Evolutionary conservation across 2,888 invertebrate species (phyloP).

Genomic region (Melieria omissa): DNA sequence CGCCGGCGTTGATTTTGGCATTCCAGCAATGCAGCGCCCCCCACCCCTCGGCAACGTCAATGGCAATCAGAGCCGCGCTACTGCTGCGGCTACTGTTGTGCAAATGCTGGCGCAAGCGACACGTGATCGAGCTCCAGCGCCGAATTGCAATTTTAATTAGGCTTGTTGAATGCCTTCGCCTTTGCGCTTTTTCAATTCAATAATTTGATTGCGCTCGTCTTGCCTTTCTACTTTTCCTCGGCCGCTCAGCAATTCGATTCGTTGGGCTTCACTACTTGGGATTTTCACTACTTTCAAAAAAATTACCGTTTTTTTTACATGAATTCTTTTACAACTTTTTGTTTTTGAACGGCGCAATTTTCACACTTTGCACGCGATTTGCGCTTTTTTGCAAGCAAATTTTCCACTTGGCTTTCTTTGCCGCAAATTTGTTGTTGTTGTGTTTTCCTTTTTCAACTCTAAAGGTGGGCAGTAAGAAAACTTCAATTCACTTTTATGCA

Average conservation of each 20-base stretch:
- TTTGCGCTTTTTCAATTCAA: too few species aligned
- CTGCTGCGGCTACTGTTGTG: conserved; percentile 23
- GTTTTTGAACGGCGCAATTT: background rate
- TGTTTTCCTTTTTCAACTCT: background rate
- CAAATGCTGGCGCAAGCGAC: too few species aligned
- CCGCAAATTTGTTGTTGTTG: background rate
- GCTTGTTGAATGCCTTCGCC: too few species aligned
- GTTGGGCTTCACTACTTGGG: too few species aligned
- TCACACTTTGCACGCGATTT: background rate
- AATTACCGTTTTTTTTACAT: background rate
- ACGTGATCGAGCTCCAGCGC: too few species aligned
- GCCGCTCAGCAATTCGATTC: too few species aligned
- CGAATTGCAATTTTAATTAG: too few species aligned
- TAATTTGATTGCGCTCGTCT: too few species aligned
- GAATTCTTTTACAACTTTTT: background rate
- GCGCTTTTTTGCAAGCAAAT: too few species aligned
- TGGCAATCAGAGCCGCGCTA: conserved; percentile 19
- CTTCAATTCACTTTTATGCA: background rate
- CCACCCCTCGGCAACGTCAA: conserved; percentile 22
- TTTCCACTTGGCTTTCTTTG: background rate
- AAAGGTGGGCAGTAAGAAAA: background rate
- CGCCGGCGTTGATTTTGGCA: conserved; percentile 11
- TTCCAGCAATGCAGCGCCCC: conserved; percentile 11
- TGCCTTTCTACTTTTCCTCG: too few species aligned
- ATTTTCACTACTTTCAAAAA: conserved; percentile 8